Conservation (phyloP, 2,888 invertebrate species). For the Strigamia crassipes region DNA sequence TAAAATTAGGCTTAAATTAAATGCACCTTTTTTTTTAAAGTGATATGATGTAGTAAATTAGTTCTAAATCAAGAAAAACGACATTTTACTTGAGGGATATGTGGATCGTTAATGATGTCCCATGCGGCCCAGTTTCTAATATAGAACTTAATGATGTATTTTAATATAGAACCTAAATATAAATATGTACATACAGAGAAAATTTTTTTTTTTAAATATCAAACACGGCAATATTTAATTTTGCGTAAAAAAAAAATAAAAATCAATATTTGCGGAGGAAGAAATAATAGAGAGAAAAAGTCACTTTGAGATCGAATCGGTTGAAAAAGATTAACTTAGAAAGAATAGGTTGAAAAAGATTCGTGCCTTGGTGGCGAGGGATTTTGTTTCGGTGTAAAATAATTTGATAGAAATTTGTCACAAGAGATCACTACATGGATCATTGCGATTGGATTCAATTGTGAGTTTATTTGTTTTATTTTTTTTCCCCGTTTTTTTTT, state of each 20-base stretch:
- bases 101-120: background rate
- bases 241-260: background rate
- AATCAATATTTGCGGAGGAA: background rate
- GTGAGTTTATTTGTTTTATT: constrained; percentile 5
- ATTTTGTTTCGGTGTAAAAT: constrained; percentile 21
- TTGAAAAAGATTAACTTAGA: constrained; percentile 14
- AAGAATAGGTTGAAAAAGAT: constrained; percentile 14
- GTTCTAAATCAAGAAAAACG: background rate
- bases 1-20: too few relatives aligned
- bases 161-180: background rate
- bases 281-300: background rate
- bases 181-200: background rate
- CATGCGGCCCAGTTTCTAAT: background rate
- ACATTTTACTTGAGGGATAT: background rate
- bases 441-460: constrained; percentile 12
- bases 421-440: constrained; percentile 21
- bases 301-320: background rate
- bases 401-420: constrained; percentile 21
- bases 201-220: background rate
- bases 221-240: background rate
- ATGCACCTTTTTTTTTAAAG: background rate
- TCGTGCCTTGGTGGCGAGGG: constrained; percentile 21
- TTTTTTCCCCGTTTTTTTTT: background rate
- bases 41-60: background rate
- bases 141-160: background rate